phyloP scores from a whole-genome alignment of 2,888 invertebrate species.

The Eupeodes luniger region DNA sequence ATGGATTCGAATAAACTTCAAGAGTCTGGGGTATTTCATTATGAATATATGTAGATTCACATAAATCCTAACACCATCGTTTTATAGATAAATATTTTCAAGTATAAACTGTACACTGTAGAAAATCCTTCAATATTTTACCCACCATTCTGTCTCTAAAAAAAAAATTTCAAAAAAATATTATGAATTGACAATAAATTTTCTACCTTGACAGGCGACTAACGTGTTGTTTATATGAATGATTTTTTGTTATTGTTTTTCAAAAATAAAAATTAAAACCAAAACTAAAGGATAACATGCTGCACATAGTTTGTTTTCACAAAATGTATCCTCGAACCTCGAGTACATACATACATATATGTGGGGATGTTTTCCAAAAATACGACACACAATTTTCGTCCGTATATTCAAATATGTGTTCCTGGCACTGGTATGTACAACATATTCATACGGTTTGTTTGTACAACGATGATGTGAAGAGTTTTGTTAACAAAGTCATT shows the following conservation, averaged over 20 bases:
- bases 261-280: slow-evolving; percentile 13
- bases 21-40: too few relatives aligned
- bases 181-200: slow-evolving; percentile 69
- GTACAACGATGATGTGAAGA: slow-evolving; percentile 56
- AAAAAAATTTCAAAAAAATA: slow-evolving; percentile 46
- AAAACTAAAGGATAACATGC: slow-evolving; percentile 33
- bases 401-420: not conserved
- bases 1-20: too few relatives aligned
- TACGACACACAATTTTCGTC: slow-evolving; percentile 36
- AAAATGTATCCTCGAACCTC: not conserved
- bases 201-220: slow-evolving; percentile 62
- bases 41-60: too few relatives aligned
- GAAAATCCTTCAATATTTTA: not conserved
- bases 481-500: slow-evolving; percentile 72
- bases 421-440: not conserved
- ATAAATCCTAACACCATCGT: too few relatives aligned
- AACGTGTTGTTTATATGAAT: not conserved
- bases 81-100: too few relatives aligned
- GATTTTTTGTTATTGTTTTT: slow-evolving; percentile 8
- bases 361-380: not conserved
- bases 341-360: not conserved
- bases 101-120: too few relatives aligned
- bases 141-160: not conserved
- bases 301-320: not conserved
- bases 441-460: not conserved